Evolutionary conservation across 2,888 invertebrate genomes (phyloP).

Genomic region (Drosophila infuscata): DNA sequence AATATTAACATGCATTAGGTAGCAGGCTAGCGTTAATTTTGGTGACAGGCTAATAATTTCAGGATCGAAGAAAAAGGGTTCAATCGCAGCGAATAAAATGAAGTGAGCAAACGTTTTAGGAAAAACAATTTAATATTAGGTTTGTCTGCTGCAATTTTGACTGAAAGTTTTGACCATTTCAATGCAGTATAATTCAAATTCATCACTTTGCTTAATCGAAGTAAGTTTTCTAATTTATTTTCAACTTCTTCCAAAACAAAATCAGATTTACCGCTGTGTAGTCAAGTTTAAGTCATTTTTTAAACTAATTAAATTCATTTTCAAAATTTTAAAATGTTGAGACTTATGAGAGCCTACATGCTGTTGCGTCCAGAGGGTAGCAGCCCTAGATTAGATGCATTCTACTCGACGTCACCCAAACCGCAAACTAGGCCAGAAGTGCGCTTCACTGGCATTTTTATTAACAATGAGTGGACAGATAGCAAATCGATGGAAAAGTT

Average conservation of each 20-base stretch:
- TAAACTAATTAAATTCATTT: neutral
- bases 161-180: neutral
- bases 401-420: neutral
- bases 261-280: neutral
- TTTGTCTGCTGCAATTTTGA: neutral
- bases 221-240: neutral
- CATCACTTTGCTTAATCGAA: neutral
- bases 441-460: conserved; percentile 86
- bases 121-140: neutral
- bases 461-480: conserved; percentile 98
- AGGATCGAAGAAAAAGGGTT: too few species aligned
- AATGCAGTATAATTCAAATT: neutral
- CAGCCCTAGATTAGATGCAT: neutral
- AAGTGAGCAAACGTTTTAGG: neutral
- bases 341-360: neutral
- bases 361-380: neutral
- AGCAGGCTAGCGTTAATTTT: neutral
- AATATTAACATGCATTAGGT: neutral
- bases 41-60: neutral
- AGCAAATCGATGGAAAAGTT: conserved; percentile 94
- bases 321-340: neutral
- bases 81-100: neutral
- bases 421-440: neutral
- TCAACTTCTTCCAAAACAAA: neutral
- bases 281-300: neutral